Evolutionary conservation across 2,888 invertebrate species (phyloP).

Genomic region (Drosophila vallismaia): DNA sequence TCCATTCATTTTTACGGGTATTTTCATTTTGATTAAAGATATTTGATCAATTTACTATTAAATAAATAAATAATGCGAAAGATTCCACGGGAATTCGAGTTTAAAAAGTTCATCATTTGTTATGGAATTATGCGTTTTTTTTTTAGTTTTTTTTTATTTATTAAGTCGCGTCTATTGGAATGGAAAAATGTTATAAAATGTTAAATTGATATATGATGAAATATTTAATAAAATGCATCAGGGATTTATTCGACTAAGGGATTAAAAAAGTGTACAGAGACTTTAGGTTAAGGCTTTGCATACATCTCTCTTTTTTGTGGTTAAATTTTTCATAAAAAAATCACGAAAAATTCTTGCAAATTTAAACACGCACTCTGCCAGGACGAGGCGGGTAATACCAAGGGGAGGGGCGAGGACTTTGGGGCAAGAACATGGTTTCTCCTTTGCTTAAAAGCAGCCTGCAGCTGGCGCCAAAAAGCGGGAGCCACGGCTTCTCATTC

Average conservation of each 20-base stretch:
- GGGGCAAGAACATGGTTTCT: background rate
- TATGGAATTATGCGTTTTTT: background rate
- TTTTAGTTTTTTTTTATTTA: background rate
- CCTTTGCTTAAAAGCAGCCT: conserved; percentile 45
- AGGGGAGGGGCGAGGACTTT: background rate
- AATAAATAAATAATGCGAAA: conserved; percentile 34
- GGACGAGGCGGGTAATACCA: too few species aligned
- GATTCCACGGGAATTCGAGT: background rate
- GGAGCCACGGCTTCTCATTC: conserved; percentile 21
- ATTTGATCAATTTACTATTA: conserved; percentile 28
- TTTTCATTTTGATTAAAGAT: background rate
- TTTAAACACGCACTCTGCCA: conserved; percentile 43
- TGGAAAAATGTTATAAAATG: background rate
- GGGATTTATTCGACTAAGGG: background rate
- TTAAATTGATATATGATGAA: background rate
- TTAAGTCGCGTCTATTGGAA: background rate
- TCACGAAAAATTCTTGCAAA: conserved; percentile 40
- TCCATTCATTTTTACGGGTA: conserved; percentile 11
- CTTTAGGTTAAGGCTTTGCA: too few species aligned
- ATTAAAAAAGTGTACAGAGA: background rate
- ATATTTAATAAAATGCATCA: background rate
- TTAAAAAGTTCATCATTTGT: background rate
- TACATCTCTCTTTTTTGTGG: conserved; percentile 2
- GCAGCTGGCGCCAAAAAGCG: conserved; percentile 49
- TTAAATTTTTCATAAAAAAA: conserved; percentile 38